Evolutionary conservation across 2,113 vertebrate genomes (phyloP), one percentile per base, ranked within the genome.

Genomic region (Syrrhaptes paradoxus): DNA sequence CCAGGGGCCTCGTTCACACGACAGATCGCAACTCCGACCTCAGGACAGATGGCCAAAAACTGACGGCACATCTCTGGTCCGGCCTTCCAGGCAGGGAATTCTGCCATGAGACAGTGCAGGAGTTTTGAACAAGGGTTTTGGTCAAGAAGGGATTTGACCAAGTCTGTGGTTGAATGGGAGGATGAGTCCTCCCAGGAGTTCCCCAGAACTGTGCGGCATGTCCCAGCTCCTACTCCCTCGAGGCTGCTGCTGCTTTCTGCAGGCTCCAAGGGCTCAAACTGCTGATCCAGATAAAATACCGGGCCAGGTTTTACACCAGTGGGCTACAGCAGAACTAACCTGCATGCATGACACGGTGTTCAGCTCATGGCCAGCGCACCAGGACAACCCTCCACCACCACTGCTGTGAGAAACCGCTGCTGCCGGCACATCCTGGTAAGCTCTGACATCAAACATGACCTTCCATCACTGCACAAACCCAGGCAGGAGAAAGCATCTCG

Each of bases 11-110:
- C 54, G 41, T n/a, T 61, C 54, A 45, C 16, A 19, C 31, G 34
- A 8, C 45, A 58, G 55, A 22, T n/a, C 26, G 1, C 28, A 49
- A 28, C 10, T 52, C 68, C 49, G 57, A 2, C 70, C 74, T 34
- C 68, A n/a, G 43, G 49, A 26, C 32, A 65, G 49, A 9, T 15
- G 20, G 15, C 34, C 49, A 54, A 65, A 61, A 52, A 48, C 87
- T 18, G 25, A 17, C 32, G 41, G 26, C 57, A 21, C 25, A 7
- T n/a, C 75, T 34, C 51, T 3, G 0, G 10, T 3, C 5, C 0
- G 31, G 25, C 38, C 36, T 59, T 46, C 29, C 45, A 49, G 52
- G 62, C 28, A 52, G 55, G n/a, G 28, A 71, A 59, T 1, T 36
- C 58, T 59, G 21, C 18, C 1, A 0, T 49, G 51, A 49, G 16